Percentiles rank a stretch among this genome's conserved stretches.
Evolutionary conservation across 2,797 vertebrate genomes (phyloP).

Genomic region (Centropyge bicolor): DNA sequence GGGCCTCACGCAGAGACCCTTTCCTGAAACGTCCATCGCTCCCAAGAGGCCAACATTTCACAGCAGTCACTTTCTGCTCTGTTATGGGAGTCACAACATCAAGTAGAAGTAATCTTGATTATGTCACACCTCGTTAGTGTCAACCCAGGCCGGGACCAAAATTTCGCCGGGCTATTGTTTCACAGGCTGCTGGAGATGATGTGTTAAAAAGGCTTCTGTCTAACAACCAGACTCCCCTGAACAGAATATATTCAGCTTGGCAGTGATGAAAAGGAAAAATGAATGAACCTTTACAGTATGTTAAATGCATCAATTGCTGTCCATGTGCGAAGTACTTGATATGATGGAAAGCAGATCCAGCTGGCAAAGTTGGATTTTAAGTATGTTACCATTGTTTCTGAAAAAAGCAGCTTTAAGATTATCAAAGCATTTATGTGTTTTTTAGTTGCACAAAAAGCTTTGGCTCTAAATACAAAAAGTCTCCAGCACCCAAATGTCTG

Average conservation of each 20-base stretch:
- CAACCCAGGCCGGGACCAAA: slow-evolving; percentile 37
- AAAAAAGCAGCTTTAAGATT: not conserved
- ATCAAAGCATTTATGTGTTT: not conserved
- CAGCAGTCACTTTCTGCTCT: slow-evolving; percentile 45
- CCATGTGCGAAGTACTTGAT: slow-evolving; percentile 35
- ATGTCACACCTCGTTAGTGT: slow-evolving; percentile 75
- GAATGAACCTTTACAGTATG: slow-evolving; percentile 16
- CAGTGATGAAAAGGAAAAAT: slow-evolving; percentile 24
- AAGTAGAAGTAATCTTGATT: slow-evolving; percentile 69
- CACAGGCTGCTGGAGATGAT: slow-evolving; percentile 61
- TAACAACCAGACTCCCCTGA: slow-evolving; percentile 32
- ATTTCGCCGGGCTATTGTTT: slow-evolving; percentile 61
- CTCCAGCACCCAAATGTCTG: not conserved
- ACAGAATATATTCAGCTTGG: slow-evolving; percentile 36
- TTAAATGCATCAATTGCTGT: slow-evolving; percentile 33
- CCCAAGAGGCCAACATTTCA: slow-evolving; percentile 33
- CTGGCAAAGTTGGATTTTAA: slow-evolving; percentile 15
- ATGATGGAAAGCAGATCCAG: slow-evolving; percentile 15
- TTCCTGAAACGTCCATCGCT: slow-evolving; percentile 22
- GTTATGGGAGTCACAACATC: slow-evolving; percentile 70
- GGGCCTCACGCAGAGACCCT: not conserved
- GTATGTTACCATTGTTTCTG: slow-evolving; percentile 1
- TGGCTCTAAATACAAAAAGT: not conserved
- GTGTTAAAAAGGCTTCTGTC: slow-evolving; percentile 54
- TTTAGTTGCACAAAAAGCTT: not conserved